Evolutionary conservation across 2,888 invertebrate species (phyloP), one percentile per base, ranked within the genome.

Genomic region (Julus scandinavius): DNA sequence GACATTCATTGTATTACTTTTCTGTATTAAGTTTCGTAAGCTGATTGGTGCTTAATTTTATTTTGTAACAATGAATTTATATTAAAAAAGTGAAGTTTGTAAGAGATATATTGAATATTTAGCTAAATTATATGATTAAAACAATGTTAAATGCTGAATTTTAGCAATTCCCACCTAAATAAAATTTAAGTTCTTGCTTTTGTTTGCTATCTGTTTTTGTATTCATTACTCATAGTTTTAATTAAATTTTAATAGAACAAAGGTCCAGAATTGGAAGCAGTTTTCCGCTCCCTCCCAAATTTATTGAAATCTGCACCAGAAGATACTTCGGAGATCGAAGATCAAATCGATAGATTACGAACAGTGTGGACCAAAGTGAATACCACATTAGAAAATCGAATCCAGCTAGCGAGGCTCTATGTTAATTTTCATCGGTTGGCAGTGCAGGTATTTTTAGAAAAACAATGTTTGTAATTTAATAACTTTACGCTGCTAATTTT

Each of bases 361-460:
- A 90, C 91, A 89, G 91, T 92, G 88, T 92, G 92, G 91, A 87
- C 88, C 58, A 90, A 91, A 41, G 90, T 93, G 54, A 91, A 91
- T 88, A 90, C 90, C 84, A 90, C 91, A 80, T 91, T 92, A 5
- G 92, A 92, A 89, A 90, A 91, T 89, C 91, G 96, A 88, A 94
- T 96, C 89, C 94, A 95, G 89, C 92, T 96, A 29, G 94, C 95
- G 20, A 94, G 94, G 83, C 92, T 95, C 89, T 96, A 96, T 91
- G 94, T 95, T 83, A 94, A 95, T 90, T 96, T 96, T 92, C 95
- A 96, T 90, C 94, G 94, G 91, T 94, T 94, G 90, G 95, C 95
- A 38, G 94, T 95, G 89, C 94, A 94, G 91, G 93, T 92, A 90
- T 38, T 85, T 41, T 88, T 20, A n/a, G n/a, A 2, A 41, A 6